Conservation (phyloP, 2,113 vertebrate genomes). For the Gymnogyps californianus region DNA sequence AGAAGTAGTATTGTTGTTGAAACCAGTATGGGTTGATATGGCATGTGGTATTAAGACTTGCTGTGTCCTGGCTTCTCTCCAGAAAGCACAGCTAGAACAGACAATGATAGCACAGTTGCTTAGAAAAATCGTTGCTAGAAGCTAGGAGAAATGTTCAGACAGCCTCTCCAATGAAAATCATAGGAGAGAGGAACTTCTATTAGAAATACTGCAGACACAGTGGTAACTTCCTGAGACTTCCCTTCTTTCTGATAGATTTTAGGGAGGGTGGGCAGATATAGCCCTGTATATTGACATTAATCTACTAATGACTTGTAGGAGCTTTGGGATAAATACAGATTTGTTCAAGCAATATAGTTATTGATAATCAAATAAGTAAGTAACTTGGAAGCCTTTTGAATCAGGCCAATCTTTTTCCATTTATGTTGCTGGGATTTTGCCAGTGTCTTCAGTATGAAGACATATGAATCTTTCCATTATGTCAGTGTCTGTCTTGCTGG, state of each 20-base stretch:
- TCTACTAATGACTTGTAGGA: neutral
- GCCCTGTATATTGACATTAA: neutral
- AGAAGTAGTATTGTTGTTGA: neutral
- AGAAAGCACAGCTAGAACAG: neutral
- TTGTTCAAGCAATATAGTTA: neutral
- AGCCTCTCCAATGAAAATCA: neutral
- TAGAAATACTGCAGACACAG: neutral
- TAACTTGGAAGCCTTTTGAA: neutral
- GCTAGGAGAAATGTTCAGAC: neutral
- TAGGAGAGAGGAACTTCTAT: neutral
- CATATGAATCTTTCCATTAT: neutral
- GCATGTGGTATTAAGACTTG: neutral
- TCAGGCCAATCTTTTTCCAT: neutral
- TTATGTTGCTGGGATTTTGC: neutral
- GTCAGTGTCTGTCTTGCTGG: neutral
- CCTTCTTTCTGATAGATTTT: neutral
- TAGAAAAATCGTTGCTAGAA: neutral
- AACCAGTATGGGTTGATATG: neutral
- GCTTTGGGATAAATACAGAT: neutral
- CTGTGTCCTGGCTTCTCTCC: constrained; percentile 8
- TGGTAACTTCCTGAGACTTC: neutral
- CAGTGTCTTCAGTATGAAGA: neutral
- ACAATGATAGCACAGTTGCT: constrained; percentile 8
- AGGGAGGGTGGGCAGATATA: neutral
- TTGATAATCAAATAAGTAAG: neutral